phyloP scores from a whole-genome alignment of 2,113 vertebrate species.

The Brachyhypopomus occidentalis region DNA sequence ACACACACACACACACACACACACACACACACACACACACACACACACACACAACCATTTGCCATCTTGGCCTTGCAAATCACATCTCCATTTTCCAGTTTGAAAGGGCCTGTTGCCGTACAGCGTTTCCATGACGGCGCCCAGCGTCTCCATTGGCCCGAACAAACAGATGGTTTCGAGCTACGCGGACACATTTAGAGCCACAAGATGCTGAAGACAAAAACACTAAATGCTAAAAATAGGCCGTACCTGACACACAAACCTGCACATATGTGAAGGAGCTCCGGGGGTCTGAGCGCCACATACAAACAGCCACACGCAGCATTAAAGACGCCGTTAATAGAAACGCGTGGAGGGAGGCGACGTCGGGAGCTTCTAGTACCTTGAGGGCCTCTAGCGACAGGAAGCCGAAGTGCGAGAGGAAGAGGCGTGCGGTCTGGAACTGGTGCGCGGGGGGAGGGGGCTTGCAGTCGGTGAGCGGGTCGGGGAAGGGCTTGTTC shows the following conservation, averaged over 20 bases:
- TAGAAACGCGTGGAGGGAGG: not conserved
- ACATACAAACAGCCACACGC: too few species aligned
- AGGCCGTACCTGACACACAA: not conserved
- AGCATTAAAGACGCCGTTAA: not conserved
- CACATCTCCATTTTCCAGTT: not conserved
- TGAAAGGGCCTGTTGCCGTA: not conserved
- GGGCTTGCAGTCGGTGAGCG: slow-evolving; percentile 79
- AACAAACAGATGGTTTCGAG: not conserved
- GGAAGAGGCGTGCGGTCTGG: slow-evolving; percentile 88
- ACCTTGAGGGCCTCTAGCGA: slow-evolving; percentile 89
- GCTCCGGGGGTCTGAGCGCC: too few species aligned
- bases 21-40: too few species aligned
- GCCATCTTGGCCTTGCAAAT: too few species aligned
- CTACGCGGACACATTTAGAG: not conserved
- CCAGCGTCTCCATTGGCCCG: too few species aligned
- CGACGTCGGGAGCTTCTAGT: slow-evolving; percentile 2
- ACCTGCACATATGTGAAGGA: too few species aligned
- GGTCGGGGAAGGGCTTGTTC: slow-evolving; percentile 81
- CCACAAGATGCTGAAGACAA: not conserved
- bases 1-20: not conserved
- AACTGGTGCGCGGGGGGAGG: slow-evolving; percentile 82
- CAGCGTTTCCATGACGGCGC: too few species aligned
- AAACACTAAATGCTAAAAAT: not conserved
- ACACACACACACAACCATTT: too few species aligned
- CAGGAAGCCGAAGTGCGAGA: slow-evolving; percentile 93